Percentiles rank a stretch among this genome's conserved stretches.
phyloP scores from a whole-genome alignment of 2,888 invertebrate species.

The Coremacera marginata region DNA sequence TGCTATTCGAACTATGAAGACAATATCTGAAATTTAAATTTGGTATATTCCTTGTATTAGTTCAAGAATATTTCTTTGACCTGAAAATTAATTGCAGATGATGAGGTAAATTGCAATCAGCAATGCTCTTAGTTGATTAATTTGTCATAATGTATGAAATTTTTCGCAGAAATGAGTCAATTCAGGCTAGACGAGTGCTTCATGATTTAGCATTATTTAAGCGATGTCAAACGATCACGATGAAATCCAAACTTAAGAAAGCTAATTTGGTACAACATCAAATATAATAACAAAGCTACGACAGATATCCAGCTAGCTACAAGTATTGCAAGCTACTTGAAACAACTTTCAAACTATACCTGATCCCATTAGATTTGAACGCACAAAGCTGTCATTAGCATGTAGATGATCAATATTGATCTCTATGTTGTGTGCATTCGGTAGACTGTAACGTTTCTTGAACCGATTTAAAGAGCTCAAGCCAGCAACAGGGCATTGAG shows the following conservation, averaged over 20 bases:
- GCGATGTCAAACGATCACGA: neutral
- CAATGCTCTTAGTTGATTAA: too few relatives aligned
- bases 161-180: neutral
- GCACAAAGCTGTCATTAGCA: constrained; percentile 57
- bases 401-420: constrained; percentile 67
- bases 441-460: constrained; percentile 69
- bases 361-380: constrained; percentile 56
- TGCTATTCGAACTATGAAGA: too few relatives aligned
- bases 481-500: constrained; percentile 41
- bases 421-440: constrained; percentile 63
- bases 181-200: neutral
- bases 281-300: constrained; percentile 49
- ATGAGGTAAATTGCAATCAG: too few relatives aligned
- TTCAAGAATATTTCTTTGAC: too few relatives aligned
- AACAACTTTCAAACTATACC: constrained; percentile 47
- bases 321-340: neutral
- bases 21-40: too few relatives aligned
- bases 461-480: constrained; percentile 42
- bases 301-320: constrained; percentile 3
- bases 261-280: constrained; percentile 46
- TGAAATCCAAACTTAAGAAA: neutral
- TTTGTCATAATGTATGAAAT: neutral
- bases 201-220: neutral
- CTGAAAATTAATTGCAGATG: too few relatives aligned
- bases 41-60: too few relatives aligned